Base-by-base conservation (phyloP, 2,113 vertebrate genomes). In the Nerophis ophidion region DNA sequence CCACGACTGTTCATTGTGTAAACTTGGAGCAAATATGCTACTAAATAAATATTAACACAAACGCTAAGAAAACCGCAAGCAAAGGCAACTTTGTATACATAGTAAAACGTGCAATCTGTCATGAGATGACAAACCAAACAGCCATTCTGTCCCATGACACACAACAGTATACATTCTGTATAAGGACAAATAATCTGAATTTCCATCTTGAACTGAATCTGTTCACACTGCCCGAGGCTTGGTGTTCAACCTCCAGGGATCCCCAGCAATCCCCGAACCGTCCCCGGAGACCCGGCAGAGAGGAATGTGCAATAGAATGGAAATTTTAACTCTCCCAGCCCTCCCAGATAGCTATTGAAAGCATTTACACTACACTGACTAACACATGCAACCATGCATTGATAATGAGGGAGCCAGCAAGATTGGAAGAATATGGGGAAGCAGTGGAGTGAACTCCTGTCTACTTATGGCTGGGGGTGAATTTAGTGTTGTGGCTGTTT, bases 301-400 rank as follows among this genome's bases (percentile, higher is more conserved):
- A 86, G 71, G 72, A 82, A 81, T 82, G 85, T 81, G 81, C 84
- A 86, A 65, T 83, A 81, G 85, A 82, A 88, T 84, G 88, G 84
- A 86, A 88, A 88, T 86, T 75, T 81, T 83, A 81, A 86, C 81
- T 74, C 81, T 77, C 77, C 61, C 65, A 71, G 68, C 75, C 74
- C 81, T 72, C 80, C 78, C 79, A 81, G 80, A 82, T 78, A 84
- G 76, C 84, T 69, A 82, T 74, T 81, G 84, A 81, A 84, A 82
- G 84, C 69, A 74, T 89, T 87, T 86, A 87, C 84, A 87, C 83
- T 85, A 87, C 76, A 83, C 72, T 86, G 84, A 69, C 66, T 82
- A 83, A 75, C 72, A 84, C 71, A 66, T 15, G 68, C 84, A 84
- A 46, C 81, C 81, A 80, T 84, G 84, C 85, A 83, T 87, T 70